Base-by-base conservation (phyloP, 2,797 vertebrate species). In the Acridotheres tristis region DNA sequence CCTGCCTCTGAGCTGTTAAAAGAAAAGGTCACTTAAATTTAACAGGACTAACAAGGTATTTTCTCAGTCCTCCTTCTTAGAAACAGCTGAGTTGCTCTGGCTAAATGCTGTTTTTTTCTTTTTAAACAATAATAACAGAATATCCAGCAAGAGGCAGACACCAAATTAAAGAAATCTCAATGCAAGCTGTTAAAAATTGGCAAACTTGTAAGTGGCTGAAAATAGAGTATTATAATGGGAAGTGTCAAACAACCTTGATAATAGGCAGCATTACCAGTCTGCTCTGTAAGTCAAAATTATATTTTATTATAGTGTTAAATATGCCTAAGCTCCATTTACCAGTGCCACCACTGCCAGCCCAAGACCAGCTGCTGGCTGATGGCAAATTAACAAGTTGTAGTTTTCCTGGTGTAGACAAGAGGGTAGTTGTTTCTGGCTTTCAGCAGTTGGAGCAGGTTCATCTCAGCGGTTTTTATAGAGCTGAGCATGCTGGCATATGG, bases 231-330 rank as follows among this genome's bases (percentile, higher is more conserved):
- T 89, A 94, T 85, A 95, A 96, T 89, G 65, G 93, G 72, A 97
- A 96, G 73, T 93, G 91, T 96, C 93, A 96, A 96, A 92, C 95
- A 96, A 91, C 92, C 81, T 94, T 88, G 93, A 89, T 95, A 96
- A 96, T 80, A 93, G 93, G 84, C 91, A 83, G 95, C 92, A 95
- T 94, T 96, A 96, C 92, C 94, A 94, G 94, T 80, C 92, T 93
- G 78, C 85, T 85, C 94, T 73, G 82, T 93, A 96, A 89, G 81
- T 94, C 95, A 88, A 95, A 96, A 95, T 96, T 89, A 94, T 80
- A 58, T 85, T 97, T 96, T 95, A 96, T 97, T 97, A 72, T 85
- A 69, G 90, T 53, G 79, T 81, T 96, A 96, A 97, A 96, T 96
- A 94, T 86, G 92, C 81, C 92, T 86, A 65, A 95, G 62, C 85